Conservation (phyloP, 1,140 invertebrate genomes). For the Aricia agestis region DNA sequence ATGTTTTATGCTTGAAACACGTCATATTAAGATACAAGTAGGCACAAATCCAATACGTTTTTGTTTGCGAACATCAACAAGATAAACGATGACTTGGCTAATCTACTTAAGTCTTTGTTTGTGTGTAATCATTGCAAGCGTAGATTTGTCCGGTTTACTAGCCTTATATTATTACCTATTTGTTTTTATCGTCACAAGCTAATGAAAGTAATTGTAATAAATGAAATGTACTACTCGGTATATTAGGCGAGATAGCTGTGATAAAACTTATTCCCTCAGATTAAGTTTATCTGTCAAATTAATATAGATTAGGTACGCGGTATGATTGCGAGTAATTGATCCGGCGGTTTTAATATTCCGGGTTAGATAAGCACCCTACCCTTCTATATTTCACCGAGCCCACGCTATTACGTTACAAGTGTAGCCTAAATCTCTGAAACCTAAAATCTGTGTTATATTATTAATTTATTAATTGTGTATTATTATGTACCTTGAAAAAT, state of each 20-base stretch:
- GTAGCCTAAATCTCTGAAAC: background rate
- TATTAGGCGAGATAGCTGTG: background rate
- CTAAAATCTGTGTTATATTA: no score
- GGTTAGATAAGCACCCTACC: background rate
- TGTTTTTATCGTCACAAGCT: background rate
- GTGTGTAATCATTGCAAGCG: no score
- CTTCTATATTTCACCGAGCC: background rate
- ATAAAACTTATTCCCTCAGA: background rate
- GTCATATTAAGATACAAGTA: no score
- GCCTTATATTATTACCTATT: background rate
- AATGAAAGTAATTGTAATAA: background rate
- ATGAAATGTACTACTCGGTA: background rate
- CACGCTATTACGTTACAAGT: background rate
- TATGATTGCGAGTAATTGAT: background rate
- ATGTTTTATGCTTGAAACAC: no score
- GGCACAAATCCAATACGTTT: no score
- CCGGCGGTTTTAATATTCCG: background rate
- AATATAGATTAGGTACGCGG: slow-evolving; percentile 2
- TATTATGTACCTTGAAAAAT: no score
- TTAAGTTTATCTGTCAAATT: slow-evolving; percentile 6
- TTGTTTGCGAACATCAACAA: no score
- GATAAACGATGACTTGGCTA: no score
- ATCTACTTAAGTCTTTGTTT: no score
- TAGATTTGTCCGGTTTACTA: no score
- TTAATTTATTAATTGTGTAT: no score